These are phyloP conservation scores for Clostera curtula DNA, from an alignment of 2,888 invertebrate species.

Conservation along the genomic window DNA sequence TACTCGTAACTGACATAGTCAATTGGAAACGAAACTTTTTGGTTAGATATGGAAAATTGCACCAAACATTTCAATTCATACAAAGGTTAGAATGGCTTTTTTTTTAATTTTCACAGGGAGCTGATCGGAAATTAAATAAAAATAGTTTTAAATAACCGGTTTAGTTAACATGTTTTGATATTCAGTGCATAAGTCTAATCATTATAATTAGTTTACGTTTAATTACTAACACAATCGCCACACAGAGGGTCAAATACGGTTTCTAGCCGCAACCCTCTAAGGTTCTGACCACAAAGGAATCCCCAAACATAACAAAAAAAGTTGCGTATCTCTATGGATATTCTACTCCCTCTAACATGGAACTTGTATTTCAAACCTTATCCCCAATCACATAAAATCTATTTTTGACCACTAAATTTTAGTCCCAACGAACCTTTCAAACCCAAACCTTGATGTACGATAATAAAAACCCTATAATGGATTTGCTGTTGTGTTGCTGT, in stretches of 20 bases:
- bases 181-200: slow-evolving; percentile 19
- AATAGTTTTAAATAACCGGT: too few species aligned
- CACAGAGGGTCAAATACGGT: slow-evolving; percentile 32
- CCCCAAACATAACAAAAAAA: slow-evolving; percentile 44
- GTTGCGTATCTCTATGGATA: slow-evolving; percentile 50
- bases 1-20: too few species aligned
- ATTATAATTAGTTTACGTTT: slow-evolving; percentile 14
- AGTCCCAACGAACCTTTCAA: slow-evolving; percentile 40
- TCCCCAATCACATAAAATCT: slow-evolving; percentile 28
- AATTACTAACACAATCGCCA: slow-evolving; percentile 26
- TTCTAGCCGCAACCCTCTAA: slow-evolving; percentile 25
- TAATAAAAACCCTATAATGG: slow-evolving; percentile 67
- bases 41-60: too few species aligned
- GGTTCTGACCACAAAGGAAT: slow-evolving; percentile 53
- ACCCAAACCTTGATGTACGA: slow-evolving; percentile 58
- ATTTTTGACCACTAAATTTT: slow-evolving; percentile 28
- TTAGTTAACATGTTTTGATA: too few species aligned
- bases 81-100: too few species aligned
- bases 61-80: too few species aligned
- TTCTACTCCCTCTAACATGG: slow-evolving; percentile 35
- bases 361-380: slow-evolving; percentile 43
- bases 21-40: too few species aligned
- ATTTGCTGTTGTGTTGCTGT: slow-evolving; percentile 50
- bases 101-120: too few species aligned
- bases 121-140: too few species aligned